Evolutionary conservation across 2,113 vertebrate genomes (phyloP).

Genomic region (Camelus dromedarius): DNA sequence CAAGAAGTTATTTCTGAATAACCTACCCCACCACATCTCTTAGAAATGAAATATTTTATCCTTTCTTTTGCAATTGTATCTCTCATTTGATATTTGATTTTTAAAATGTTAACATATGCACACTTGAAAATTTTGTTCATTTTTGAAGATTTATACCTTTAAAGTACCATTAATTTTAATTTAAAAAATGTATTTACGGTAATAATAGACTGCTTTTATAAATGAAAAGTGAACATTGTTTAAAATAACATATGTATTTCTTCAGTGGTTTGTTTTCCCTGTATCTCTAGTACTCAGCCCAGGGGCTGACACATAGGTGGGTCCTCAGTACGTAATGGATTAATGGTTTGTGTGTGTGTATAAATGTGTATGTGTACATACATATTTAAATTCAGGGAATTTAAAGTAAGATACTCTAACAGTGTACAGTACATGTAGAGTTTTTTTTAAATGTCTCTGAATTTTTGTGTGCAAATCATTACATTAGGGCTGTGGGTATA

Average conservation of each 20-base stretch:
- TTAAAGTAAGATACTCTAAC: background rate
- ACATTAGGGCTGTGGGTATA: background rate
- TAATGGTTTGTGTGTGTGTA: background rate
- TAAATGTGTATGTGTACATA: background rate
- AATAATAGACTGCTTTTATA: background rate
- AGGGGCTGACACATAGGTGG: background rate
- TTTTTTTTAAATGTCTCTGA: background rate
- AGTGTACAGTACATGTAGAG: background rate
- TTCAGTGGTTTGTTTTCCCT: background rate
- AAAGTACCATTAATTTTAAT: background rate
- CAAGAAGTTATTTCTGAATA: background rate
- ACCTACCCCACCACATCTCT: background rate
- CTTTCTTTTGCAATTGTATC: background rate
- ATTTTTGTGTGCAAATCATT: background rate
- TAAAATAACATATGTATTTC: background rate
- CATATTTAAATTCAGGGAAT: background rate
- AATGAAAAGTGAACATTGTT: background rate
- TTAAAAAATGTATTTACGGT: background rate
- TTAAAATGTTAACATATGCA: background rate
- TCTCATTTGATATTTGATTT: background rate
- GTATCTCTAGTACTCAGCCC: background rate
- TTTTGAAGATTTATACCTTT: background rate
- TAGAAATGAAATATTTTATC: background rate
- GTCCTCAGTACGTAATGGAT: background rate
- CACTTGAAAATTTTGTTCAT: background rate